Evolutionary conservation across 2,113 vertebrate species (phyloP), one percentile per base, ranked within the genome.

Genomic region (Macroglossus sobrinus): DNA sequence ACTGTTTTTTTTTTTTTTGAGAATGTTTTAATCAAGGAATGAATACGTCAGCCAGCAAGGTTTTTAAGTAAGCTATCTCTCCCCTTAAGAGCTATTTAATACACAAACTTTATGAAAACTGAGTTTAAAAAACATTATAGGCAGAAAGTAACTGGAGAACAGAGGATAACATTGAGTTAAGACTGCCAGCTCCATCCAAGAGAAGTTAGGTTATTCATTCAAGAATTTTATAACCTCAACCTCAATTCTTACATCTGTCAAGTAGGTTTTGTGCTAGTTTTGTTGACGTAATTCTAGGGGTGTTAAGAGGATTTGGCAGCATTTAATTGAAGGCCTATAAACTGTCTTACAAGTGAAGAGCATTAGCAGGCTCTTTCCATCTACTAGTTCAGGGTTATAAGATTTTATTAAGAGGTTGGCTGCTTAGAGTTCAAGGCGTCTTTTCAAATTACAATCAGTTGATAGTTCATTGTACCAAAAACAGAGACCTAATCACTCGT

Each of bases 391-490:
- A 57, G 76, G 35, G 19, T 82, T 91, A 81, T 75, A 69, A 59
- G 81, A 61, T 85, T 85, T 95, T 69, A 84, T 76, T 80, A 90
- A 80, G 45, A 69, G 90, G 45, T 91, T 47, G 61, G 59, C 59
- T 72, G 24, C 66, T 81, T 72, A 47, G 35, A n/a, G 18, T 71
- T 66, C 21, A 76, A 80, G 76, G 14, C 14, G 40, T 94, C 84
- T 84, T 64, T 87, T 33, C 64, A 13, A 61, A 24, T 43, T 79
- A 45, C 38, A 66, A 40, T 59, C 8, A 59, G 9, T 79, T 63
- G 16, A 57, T 76, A 33, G 28, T 92, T 75, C 24, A 4, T 0
- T 22, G 22, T 47, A n/a, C 63, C 63, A 69, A 69, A 89, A 84
- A 28, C 64, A 33, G 63, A 92, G 63, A 84, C 68, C 57, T 79